A percentile compares a stretch with the other conserved stretches of the same genome.
These are phyloP conservation scores for Oreortyx pictus DNA, from an alignment of 2,797 vertebrate species.

Conservation along the genomic window DNA sequence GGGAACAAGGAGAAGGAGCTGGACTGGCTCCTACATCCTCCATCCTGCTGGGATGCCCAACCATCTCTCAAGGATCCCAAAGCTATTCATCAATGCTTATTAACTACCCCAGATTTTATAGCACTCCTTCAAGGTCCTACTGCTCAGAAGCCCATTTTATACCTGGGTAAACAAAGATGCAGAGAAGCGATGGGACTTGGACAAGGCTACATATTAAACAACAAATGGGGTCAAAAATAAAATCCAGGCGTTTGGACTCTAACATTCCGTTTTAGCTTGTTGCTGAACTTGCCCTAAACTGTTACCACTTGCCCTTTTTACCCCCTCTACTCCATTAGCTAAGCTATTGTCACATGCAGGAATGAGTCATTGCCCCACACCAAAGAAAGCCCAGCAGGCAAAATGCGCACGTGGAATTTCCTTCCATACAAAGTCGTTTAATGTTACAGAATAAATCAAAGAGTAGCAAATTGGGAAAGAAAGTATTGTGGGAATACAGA, in stretches of 20 bases:
- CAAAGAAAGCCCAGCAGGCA: neutral
- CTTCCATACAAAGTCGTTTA: slow-evolving; percentile 57
- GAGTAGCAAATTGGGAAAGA: slow-evolving; percentile 30
- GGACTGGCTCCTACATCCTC: neutral
- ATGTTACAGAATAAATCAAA: slow-evolving; percentile 53
- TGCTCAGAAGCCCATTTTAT: slow-evolving; percentile 19
- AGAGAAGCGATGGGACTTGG: neutral
- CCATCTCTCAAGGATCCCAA: neutral
- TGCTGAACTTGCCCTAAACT: neutral
- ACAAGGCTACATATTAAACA: slow-evolving; percentile 23
- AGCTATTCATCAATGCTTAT: slow-evolving; percentile 15
- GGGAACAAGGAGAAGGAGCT: neutral
- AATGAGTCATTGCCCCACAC: slow-evolving; percentile 39
- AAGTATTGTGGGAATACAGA: neutral
- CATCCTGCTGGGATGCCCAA: neutral
- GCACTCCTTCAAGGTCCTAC: neutral
- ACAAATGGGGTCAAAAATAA: neutral
- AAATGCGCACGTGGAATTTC: slow-evolving; percentile 44
- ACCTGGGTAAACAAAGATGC: slow-evolving; percentile 16
- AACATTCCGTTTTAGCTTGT: neutral
- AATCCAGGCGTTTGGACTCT: neutral
- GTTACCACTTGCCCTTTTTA: neutral
- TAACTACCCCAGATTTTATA: slow-evolving; percentile 14
- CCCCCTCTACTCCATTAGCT: neutral
- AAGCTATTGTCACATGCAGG: slow-evolving; percentile 18